Percentiles rank a stretch among this genome's conserved stretches.
Conservation (phyloP, 2,113 vertebrate species). For the Chionodraco myersi region DNA sequence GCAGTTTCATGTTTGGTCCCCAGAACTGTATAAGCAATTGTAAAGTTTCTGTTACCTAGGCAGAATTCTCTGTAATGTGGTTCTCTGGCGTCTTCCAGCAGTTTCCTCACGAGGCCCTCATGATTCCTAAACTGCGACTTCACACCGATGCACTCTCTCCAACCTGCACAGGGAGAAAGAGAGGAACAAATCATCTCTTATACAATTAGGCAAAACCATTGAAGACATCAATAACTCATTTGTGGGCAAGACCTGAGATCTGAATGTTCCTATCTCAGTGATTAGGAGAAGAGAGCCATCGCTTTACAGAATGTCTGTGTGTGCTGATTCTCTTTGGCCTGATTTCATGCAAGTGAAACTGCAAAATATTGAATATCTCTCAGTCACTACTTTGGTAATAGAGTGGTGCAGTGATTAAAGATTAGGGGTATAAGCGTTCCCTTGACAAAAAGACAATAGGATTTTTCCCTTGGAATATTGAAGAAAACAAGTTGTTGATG, state of each 20-base stretch:
- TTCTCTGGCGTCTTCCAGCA: slow-evolving; percentile 80
- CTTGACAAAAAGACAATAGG: too few species aligned
- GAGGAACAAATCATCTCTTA: slow-evolving; percentile 24
- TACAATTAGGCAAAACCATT: slow-evolving; percentile 39
- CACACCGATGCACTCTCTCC: slow-evolving; percentile 79
- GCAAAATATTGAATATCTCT: background rate
- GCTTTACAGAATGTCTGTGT: slow-evolving; percentile 15
- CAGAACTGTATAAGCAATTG: background rate
- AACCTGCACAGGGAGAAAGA: slow-evolving; percentile 71
- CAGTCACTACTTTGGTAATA: background rate
- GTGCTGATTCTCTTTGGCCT: slow-evolving; percentile 20
- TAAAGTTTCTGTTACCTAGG: slow-evolving; percentile 66
- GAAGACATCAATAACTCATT: slow-evolving; percentile 40
- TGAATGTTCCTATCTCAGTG: slow-evolving; percentile 6
- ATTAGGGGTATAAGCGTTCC: too few species aligned
- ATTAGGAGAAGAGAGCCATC: slow-evolving; percentile 30
- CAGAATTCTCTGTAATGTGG: slow-evolving; percentile 76
- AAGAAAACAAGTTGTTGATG: too few species aligned
- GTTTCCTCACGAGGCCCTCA: slow-evolving; percentile 68
- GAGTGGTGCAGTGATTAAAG: too few species aligned
- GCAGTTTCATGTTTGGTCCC: background rate
- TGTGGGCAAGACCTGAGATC: slow-evolving; percentile 13
- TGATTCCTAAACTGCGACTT: slow-evolving; percentile 75
- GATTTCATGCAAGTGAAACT: background rate
- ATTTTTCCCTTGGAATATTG: too few species aligned